Evolutionary conservation across 2,113 vertebrate genomes (phyloP), one percentile per base, ranked within the genome.

Genomic region (Chloroceryle aenea): DNA sequence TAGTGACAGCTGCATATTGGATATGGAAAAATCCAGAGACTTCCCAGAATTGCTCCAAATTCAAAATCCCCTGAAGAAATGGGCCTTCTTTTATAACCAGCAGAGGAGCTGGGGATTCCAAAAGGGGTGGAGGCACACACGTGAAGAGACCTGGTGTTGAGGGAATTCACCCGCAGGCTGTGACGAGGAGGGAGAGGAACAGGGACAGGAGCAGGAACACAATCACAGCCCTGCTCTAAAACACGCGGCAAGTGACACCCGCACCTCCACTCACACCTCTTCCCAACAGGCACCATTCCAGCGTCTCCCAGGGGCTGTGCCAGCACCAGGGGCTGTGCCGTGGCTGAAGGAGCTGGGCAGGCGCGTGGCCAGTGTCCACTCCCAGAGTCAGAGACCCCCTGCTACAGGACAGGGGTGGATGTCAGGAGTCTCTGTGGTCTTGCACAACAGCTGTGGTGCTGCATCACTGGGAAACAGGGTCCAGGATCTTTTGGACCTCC

Each of bases 181-280:
- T 0, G 1, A 22, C 17, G 3, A 2, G 10, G 25, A 32, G 7
- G 21, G 27, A 64, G 23, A 6, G 27, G 36, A 55, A 50, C 18
- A 21, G 8, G 40, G 20, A 18, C 32, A 4, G n/a, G n/a, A n/a
- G n/a, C n/a, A n/a, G n/a, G n/a, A n/a, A n/a, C n/a, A 16, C 0
- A 1, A 14, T 14, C 48, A 14, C 47, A 55, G 61, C 14, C 7
- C 36, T 9, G 73, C 69, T 43, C 73, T 3, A 4, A 85, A 80
- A 8, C 50, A 26, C 19, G 1, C 0, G 2, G 47, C 1, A 1
- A 59, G 47, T 0, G 3, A 36, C 21, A 18, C 17, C 47, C 2
- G 7, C 4, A 2, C 67, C 59, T 40, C 1, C 0, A 1, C 11
- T 30, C 30, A 3, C 7, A 2, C 5, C 8, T 13, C 74, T 14